These are phyloP conservation scores for Aurelia aurita DNA, from an alignment of 30 jellyfish, hydroid and myxozoan species.

Conservation along the genomic window DNA sequence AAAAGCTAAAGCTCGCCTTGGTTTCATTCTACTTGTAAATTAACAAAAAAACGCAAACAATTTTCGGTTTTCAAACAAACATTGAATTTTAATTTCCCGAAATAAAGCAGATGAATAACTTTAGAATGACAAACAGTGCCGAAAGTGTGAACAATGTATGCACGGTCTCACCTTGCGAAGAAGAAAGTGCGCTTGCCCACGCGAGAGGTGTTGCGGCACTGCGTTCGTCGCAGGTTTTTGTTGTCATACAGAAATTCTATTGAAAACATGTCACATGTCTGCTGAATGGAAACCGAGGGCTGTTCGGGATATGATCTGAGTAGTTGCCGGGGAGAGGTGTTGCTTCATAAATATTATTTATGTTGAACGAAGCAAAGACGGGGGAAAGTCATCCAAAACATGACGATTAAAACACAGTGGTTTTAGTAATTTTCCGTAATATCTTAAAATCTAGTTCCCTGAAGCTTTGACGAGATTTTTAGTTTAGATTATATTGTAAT, in stretches of 20 bases:
- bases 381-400: slow-evolving; percentile 12
- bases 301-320: slow-evolving; percentile 5
- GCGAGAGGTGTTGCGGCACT: slow-evolving; percentile 32
- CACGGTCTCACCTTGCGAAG: slow-evolving; percentile 53
- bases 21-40: not conserved
- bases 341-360: slow-evolving; percentile 21
- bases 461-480: too few species aligned
- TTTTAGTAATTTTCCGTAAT: too few species aligned
- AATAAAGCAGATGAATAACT: not conserved
- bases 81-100: not conserved
- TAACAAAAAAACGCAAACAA: not conserved
- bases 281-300: slow-evolving; percentile 47
- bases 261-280: slow-evolving; percentile 54
- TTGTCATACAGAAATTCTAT: not conserved
- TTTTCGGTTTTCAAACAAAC: not conserved
- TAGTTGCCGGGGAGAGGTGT: slow-evolving; percentile 53
- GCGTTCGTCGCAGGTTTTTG: slow-evolving; percentile 14
- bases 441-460: too few species aligned
- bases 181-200: slow-evolving; percentile 39
- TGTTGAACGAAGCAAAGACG: not conserved
- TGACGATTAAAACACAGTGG: too few species aligned
- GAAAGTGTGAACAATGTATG: slow-evolving; percentile 28
- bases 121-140: slow-evolving; percentile 25
- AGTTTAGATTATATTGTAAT: too few species aligned
- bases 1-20: not conserved